Percentiles rank a stretch among this genome's conserved stretches.
Conservation (phyloP, 2,113 vertebrate species). For the Microtus ochrogaster region DNA sequence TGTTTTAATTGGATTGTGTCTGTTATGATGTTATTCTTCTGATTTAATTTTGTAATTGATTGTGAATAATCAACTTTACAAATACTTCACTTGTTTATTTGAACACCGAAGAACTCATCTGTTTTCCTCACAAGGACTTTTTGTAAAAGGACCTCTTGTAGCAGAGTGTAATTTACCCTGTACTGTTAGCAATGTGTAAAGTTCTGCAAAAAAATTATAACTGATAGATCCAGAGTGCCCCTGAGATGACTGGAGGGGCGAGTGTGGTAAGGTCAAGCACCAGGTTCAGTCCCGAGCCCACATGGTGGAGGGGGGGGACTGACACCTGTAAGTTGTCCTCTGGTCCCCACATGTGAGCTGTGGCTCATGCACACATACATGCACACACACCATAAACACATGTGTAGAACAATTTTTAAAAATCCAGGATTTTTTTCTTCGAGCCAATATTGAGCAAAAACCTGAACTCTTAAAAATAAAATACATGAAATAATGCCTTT, state of each 20-base stretch:
- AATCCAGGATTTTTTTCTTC: conserved; percentile 22
- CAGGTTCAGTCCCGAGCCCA: not conserved
- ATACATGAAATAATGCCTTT: not conserved
- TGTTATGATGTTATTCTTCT: conserved; percentile 34
- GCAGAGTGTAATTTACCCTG: not conserved
- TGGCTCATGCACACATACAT: not conserved
- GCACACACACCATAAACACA: not conserved
- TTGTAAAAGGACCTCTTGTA: not conserved
- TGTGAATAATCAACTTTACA: not conserved
- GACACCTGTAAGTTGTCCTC: not conserved
- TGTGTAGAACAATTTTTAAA: not conserved
- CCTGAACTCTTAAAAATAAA: conserved; percentile 43
- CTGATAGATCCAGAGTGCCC: not conserved
- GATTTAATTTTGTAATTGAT: not conserved
- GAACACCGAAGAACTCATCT: not conserved
- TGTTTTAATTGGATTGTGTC: conserved; percentile 30
- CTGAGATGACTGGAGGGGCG: too few species aligned
- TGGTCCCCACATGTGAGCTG: not conserved
- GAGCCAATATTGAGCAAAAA: not conserved
- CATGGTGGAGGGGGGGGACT: too few species aligned
- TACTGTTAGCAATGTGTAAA: not conserved
- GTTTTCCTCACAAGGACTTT: not conserved
- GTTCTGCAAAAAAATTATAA: not conserved
- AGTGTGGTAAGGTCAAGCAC: not conserved
- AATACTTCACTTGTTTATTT: not conserved